Evolutionary conservation across 2,888 invertebrate genomes (phyloP).

Genomic region (Heliconius ismenius): DNA sequence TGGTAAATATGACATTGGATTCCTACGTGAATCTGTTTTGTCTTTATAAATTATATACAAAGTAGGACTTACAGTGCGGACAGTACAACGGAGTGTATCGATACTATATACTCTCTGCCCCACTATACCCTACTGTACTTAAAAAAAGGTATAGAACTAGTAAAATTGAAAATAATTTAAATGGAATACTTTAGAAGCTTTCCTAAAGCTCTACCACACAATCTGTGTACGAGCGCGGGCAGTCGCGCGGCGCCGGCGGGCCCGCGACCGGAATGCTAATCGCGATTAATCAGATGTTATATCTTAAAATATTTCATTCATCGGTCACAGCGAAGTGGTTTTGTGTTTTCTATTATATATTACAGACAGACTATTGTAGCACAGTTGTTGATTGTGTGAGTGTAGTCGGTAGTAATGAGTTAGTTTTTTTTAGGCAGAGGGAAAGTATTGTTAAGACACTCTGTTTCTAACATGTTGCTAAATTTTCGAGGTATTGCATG

Average conservation of each 20-base stretch:
- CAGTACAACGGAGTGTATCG: no score
- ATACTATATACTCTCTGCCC: not conserved
- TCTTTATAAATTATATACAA: no score
- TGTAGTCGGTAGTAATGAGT: not conserved
- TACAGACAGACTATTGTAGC: not conserved
- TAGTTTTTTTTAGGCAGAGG: not conserved
- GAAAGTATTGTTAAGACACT: no score
- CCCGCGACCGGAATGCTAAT: constrained; percentile 43
- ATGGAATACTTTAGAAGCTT: not conserved
- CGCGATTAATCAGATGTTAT: constrained; percentile 39
- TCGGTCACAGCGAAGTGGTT: constrained; percentile 43
- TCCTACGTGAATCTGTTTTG: not conserved
- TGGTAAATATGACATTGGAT: not conserved
- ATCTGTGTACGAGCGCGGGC: constrained; percentile 44
- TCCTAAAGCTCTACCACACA: constrained; percentile 25
- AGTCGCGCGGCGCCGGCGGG: constrained; percentile 38
- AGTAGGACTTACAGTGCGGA: no score
- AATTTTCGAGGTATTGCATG: no score
- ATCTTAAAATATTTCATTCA: constrained; percentile 32
- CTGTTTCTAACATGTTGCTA: no score
- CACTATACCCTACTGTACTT: not conserved
- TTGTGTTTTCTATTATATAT: not conserved
- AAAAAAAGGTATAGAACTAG: not conserved
- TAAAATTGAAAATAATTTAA: constrained; percentile 13
- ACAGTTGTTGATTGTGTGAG: not conserved